Percentiles rank a stretch among this genome's conserved stretches.
phyloP scores from a whole-genome alignment of 64 coral and sea anemone genomes.

The Montipora foliosa region DNA sequence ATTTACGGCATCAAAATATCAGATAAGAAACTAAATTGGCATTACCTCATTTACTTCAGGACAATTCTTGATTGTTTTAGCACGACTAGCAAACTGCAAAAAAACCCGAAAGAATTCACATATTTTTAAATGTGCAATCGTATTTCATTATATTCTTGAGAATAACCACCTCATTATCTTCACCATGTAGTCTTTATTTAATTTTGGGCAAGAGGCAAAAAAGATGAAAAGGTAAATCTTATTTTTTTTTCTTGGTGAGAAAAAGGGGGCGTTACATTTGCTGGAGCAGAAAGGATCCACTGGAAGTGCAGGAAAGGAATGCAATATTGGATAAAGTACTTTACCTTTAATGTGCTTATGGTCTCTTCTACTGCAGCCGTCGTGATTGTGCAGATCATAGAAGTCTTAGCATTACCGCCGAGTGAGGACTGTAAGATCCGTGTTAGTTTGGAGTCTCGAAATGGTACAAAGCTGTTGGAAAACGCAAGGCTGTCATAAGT shows the following conservation, averaged over 20 bases:
- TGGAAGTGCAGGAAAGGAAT: too few species aligned
- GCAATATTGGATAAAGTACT: too few species aligned
- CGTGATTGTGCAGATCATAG: constrained; percentile 89
- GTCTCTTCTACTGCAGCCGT: constrained; percentile 82
- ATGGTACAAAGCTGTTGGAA: constrained; percentile 79
- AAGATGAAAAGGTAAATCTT: too few species aligned
- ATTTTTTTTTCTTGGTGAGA: too few species aligned
- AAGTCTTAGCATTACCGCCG: constrained; percentile 95
- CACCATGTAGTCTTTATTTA: too few species aligned
- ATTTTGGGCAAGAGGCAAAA: too few species aligned
- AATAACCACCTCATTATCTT: too few species aligned
- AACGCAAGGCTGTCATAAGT: neutral
- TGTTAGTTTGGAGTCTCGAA: constrained; percentile 94
- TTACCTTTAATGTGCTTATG: constrained; percentile 87
- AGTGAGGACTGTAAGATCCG: constrained; percentile 89
- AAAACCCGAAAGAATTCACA: neutral
- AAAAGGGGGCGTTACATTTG: too few species aligned
- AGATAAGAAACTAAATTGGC: neutral
- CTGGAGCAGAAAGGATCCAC: too few species aligned
- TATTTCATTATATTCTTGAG: too few species aligned
- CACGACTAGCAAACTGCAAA: constrained; percentile 94
- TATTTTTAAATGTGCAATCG: too few species aligned
- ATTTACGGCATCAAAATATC: neutral
- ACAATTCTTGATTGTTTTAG: constrained; percentile 88
- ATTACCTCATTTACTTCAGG: constrained; percentile 93